Percentiles rank a stretch among this genome's conserved stretches.
phyloP scores from a whole-genome alignment of 2,113 vertebrate species.

The Hystrix brachyura region DNA sequence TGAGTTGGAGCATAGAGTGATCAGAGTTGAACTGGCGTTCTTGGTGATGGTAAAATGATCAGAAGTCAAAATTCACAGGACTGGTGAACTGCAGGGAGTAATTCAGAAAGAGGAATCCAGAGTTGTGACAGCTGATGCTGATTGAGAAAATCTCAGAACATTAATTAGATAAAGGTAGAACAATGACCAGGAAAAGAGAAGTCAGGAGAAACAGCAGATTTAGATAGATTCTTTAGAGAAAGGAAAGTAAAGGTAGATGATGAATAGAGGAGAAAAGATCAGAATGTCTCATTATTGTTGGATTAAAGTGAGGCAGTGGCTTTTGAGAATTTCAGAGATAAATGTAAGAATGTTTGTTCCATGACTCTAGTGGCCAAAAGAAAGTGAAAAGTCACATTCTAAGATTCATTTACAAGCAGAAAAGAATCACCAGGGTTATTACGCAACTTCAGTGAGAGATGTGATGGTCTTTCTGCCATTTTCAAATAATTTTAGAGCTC shows the following conservation, averaged over 20 bases:
- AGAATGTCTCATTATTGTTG: neutral
- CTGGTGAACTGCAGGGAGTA: neutral
- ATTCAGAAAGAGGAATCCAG: neutral
- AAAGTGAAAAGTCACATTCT: neutral
- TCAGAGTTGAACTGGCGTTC: neutral
- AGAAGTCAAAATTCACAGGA: neutral
- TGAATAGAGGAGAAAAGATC: neutral
- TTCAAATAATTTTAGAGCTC: neutral
- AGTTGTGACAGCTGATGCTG: neutral
- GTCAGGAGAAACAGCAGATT: neutral
- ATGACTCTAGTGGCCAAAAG: neutral
- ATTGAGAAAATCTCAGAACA: neutral
- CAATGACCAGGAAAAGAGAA: neutral
- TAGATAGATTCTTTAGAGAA: neutral
- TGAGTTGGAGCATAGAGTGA: neutral
- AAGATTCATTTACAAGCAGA: neutral
- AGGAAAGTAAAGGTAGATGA: neutral
- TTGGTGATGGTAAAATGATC: neutral
- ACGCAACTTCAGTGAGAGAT: neutral
- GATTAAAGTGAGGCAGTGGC: neutral
- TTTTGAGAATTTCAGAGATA: slow-evolving; percentile 17
- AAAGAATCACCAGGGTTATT: neutral
- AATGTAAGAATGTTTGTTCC: neutral
- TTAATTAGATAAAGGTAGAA: neutral
- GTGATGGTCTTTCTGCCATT: neutral